A percentile compares a stretch with the other conserved stretches of the same genome.
Evolutionary conservation across 2,888 invertebrate genomes (phyloP).

Genomic region (Zootermopsis nevadensis): DNA sequence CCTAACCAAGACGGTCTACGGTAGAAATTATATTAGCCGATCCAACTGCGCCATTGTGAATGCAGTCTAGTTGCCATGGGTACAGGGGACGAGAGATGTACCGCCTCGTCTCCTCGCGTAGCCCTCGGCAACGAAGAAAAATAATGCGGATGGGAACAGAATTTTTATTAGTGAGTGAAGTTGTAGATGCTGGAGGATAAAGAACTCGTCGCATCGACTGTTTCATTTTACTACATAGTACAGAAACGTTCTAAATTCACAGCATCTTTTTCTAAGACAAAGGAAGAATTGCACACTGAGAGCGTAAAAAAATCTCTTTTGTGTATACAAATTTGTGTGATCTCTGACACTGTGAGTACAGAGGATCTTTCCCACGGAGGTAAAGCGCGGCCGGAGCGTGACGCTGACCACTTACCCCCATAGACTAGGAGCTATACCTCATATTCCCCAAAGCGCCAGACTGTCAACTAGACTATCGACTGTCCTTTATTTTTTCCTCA

Average conservation of each 20-base stretch:
- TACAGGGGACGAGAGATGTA: background rate
- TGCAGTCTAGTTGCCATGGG: constrained; percentile 40
- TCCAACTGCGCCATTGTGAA: constrained; percentile 27
- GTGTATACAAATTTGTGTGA: too few species aligned
- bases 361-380: too few species aligned
- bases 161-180: constrained; percentile 40
- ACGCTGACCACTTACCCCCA: too few species aligned
- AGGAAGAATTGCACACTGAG: too few species aligned
- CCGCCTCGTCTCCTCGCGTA: background rate
- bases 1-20: constrained; percentile 33
- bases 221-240: constrained; percentile 11
- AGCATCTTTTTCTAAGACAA: background rate
- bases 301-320: too few species aligned
- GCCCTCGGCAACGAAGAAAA: constrained; percentile 42
- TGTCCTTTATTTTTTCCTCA: too few species aligned
- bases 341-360: too few species aligned
- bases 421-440: too few species aligned
- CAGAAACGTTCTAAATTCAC: background rate
- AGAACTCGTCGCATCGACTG: constrained; percentile 3
- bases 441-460: too few species aligned
- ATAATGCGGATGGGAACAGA: constrained; percentile 37
- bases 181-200: constrained; percentile 23
- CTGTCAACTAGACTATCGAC: too few species aligned
- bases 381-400: too few species aligned
- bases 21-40: constrained; percentile 14